These are phyloP conservation scores for Sceloporus undulatus DNA, from an alignment of 2,113 vertebrate species.

Conservation along the genomic window DNA sequence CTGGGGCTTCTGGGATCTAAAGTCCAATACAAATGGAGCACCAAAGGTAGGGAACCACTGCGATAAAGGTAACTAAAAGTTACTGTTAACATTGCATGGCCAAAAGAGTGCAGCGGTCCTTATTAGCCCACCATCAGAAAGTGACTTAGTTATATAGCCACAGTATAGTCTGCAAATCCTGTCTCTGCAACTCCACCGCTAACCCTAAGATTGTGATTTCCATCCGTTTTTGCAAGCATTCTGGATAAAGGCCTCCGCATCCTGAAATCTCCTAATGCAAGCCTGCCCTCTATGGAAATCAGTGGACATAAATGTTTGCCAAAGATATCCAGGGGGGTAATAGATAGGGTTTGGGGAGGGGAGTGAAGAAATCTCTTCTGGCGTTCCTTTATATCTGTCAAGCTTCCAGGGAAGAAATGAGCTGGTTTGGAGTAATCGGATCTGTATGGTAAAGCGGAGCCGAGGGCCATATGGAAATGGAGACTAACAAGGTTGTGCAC, in stretches of 20 bases:
- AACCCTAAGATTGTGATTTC: neutral
- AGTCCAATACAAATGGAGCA: no score
- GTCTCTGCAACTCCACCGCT: neutral
- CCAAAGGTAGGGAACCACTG: no score
- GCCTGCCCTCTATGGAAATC: constrained; percentile 7
- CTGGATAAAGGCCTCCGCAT: neutral
- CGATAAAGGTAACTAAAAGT: no score
- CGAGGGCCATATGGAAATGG: accelerated
- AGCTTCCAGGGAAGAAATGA: neutral
- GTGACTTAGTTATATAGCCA: no score
- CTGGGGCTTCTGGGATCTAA: no score
- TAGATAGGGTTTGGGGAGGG: no score
- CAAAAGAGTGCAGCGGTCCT: no score
- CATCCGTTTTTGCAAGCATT: neutral
- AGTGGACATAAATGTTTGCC: neutral
- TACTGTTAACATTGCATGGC: no score
- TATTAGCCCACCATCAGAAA: no score
- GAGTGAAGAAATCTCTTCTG: neutral
- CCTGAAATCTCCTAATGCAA: neutral
- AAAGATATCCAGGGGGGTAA: neutral
- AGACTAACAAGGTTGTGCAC: neutral
- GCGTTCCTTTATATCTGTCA: neutral
- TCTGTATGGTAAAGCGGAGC: neutral
- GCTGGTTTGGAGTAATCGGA: neutral
- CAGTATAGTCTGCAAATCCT: no score